Conservation (phyloP, 2,797 vertebrate genomes). For the Peromyscus aztecus region DNA sequence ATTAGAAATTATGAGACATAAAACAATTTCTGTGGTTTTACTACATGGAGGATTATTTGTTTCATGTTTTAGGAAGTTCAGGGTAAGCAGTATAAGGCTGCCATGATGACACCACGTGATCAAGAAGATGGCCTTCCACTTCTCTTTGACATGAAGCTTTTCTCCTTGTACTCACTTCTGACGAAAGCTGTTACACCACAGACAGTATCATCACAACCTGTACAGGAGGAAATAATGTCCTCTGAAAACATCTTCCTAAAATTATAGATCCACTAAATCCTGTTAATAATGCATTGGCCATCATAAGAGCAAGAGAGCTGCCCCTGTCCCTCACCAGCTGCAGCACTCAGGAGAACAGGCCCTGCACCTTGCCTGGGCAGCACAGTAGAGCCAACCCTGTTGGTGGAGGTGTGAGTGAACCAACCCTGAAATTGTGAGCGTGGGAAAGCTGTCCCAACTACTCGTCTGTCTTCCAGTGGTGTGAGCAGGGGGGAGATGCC, state of each 20-base stretch:
- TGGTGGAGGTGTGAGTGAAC: background rate
- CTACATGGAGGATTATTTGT: conserved; percentile 24
- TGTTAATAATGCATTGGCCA: background rate
- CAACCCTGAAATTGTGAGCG: background rate
- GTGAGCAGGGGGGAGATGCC: accelerated
- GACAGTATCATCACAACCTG: background rate
- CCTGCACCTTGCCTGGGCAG: background rate
- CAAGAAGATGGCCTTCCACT: background rate
- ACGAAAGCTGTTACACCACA: background rate
- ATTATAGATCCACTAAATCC: background rate
- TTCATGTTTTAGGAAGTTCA: conserved; percentile 46
- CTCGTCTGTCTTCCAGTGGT: background rate
- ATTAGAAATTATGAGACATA: conserved; percentile 42
- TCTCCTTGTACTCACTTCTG: background rate
- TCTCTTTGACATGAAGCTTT: background rate
- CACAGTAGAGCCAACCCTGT: background rate
- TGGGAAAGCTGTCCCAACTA: background rate
- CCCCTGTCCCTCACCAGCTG: background rate
- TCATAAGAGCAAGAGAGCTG: background rate
- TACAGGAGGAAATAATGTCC: background rate
- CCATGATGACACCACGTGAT: background rate
- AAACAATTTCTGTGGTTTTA: conserved; percentile 28
- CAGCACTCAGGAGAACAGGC: background rate
- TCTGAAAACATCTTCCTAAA: background rate
- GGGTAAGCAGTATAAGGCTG: background rate